Evolutionary conservation across 1,140 invertebrate species (phyloP), one percentile per base, ranked within the genome.

Genomic region (Dreissena rostriformis): DNA sequence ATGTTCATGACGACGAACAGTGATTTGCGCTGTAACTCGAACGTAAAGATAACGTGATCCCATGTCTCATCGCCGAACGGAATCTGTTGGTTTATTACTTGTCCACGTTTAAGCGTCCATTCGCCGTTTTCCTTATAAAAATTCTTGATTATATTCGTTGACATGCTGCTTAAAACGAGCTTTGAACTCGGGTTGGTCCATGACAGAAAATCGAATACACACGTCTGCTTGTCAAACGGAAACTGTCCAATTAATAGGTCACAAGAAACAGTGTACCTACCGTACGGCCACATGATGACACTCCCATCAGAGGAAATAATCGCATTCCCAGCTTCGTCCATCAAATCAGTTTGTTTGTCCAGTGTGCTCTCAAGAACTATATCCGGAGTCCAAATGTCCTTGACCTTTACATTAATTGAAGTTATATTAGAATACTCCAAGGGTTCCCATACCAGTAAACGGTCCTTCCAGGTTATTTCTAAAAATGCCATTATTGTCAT

Each of bases 121-220:
- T 80, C 79, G 11, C 83, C 76, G 55, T 66, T 75, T 71, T 55
- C 80, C 17, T 24, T 61, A 24, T 61, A 61, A 61, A 4, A n/a
- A 61, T 4, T n/a, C 6, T n/a, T 2, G 57, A n/a, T 61, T 61
- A 24, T 19, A 6, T n/a, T 11, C 17, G 11, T n/a, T 61, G 57
- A 61, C 57, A 12, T 8, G 39, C 57, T 61, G 2, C 57, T n/a
- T 6, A n/a, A 61, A 78, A 49, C 28, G 8, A 17, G 26, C 82
- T 57, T 39, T 68, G 66, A 8, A 39, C 67, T 8, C 29, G 39
- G 97, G 97, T 93, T 99, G 98, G 93, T 97, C 75, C 94, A 98
- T 98, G 91, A 98, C 19, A 28, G 24, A 82, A 19, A 19, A 49
- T 72, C 19, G 79, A 53, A 57, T 5, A 39, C 0, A 26, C 57